Evolutionary conservation across 2,888 invertebrate genomes (phyloP).

Genomic region (Andrena fulva): DNA sequence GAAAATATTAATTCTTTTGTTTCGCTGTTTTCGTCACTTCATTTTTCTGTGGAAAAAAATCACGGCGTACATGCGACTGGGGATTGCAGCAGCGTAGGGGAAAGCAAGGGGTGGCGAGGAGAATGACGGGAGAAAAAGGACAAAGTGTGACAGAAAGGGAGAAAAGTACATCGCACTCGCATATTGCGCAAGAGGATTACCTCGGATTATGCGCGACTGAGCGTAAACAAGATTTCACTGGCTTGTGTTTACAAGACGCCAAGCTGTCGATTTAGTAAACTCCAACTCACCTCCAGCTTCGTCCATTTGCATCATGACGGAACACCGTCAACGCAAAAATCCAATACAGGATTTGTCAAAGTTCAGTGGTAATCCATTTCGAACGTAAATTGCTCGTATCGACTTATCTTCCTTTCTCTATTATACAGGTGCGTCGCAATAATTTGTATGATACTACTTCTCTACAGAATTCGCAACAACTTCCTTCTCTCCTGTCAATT

Average conservation of each 20-base stretch:
- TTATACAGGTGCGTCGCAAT: too few relatives aligned
- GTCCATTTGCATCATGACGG: constrained; percentile 69
- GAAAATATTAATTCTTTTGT: not conserved
- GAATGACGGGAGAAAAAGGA: constrained; percentile 40
- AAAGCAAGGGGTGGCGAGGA: constrained; percentile 11
- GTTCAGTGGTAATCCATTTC: not conserved
- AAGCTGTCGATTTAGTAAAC: constrained; percentile 81
- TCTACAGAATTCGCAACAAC: too few relatives aligned
- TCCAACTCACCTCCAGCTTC: constrained; percentile 60
- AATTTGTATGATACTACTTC: too few relatives aligned
- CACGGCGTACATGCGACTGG: constrained; percentile 7
- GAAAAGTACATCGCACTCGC: constrained; percentile 74
- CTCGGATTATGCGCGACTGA: constrained; percentile 83
- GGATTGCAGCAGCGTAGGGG: constrained; percentile 8
- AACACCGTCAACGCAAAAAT: constrained; percentile 65
- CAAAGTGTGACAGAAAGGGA: constrained; percentile 54
- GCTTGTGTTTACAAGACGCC: constrained; percentile 83
- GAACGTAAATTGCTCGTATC: not conserved
- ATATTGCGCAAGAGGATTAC: constrained; percentile 84
- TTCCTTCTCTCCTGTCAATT: too few relatives aligned
- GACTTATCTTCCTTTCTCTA: too few relatives aligned
- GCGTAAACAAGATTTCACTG: constrained; percentile 83
- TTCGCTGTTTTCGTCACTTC: not conserved
- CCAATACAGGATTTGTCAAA: not conserved
- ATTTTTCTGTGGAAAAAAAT: constrained; percentile 14